These are phyloP conservation scores for Alectura lathami DNA, from an alignment of 2,113 vertebrate genomes.

Conservation along the genomic window DNA sequence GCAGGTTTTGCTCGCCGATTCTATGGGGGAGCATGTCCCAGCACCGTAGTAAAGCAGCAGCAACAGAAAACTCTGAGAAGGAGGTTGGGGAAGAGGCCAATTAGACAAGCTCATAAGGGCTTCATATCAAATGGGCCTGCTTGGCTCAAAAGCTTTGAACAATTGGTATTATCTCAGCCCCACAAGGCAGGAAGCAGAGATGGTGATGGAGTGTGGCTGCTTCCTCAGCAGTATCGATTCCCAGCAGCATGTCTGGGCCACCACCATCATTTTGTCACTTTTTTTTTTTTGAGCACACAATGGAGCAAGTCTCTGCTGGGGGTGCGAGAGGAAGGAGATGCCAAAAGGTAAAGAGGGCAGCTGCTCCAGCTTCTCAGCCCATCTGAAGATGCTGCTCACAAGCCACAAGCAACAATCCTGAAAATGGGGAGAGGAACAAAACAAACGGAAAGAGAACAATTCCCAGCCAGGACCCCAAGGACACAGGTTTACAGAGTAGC, in stretches of 20 bases:
- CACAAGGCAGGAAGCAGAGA: neutral
- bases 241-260: neutral
- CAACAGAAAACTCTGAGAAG: neutral
- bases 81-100: neutral
- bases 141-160: neutral
- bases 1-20: neutral
- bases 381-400: neutral
- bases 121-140: neutral
- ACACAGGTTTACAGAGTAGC: neutral
- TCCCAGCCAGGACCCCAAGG: accelerated
- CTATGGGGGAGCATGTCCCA: neutral
- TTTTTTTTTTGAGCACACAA: neutral
- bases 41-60: neutral
- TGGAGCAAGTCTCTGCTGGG: accelerated
- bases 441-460: neutral
- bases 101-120: neutral
- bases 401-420: accelerated
- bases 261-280: neutral
- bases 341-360: accelerated
- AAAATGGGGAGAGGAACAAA: neutral
- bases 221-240: neutral
- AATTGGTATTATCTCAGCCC: neutral
- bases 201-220: accelerated
- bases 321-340: neutral
- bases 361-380: accelerated